Evolutionary conservation across 37 sponge, comb jelly and placozoan species (phyloP).

Genomic region (Oopsacas minuta): DNA sequence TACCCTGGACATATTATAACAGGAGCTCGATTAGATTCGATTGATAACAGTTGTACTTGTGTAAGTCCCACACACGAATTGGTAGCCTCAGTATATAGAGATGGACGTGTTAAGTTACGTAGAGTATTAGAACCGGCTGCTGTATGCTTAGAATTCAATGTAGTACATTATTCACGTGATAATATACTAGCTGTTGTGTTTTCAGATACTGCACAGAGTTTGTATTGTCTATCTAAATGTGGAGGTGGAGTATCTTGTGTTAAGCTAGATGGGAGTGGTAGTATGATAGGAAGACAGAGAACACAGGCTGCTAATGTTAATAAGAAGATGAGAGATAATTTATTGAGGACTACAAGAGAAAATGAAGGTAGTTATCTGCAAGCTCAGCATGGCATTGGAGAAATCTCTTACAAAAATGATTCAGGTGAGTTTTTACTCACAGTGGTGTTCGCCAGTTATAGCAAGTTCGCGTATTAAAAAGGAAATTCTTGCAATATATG

Average conservation of each 20-base stretch:
- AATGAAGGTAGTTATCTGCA: neutral
- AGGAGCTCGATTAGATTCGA: neutral
- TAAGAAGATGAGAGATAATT: neutral
- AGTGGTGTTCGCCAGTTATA: too few relatives aligned
- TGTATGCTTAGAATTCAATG: neutral
- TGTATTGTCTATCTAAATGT: neutral
- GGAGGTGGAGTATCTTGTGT: neutral
- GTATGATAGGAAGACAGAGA: neutral
- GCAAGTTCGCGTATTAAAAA: too few relatives aligned
- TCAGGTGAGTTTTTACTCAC: neutral
- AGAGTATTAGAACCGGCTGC: constrained; percentile 8
- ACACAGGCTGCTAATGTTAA: neutral
- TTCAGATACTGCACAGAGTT: neutral
- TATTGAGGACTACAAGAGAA: neutral
- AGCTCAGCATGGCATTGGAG: neutral
- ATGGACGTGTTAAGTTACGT: neutral
- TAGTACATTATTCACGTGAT: neutral
- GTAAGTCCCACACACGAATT: neutral
- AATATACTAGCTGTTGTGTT: neutral
- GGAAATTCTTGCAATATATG: too few relatives aligned
- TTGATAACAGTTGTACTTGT: neutral
- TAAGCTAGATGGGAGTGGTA: neutral
- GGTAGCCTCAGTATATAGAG: neutral
- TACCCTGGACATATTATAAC: neutral
- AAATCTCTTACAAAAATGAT: neutral